Base-by-base conservation (phyloP, 1,140 invertebrate genomes). In the Harpegnathos saltator region DNA sequence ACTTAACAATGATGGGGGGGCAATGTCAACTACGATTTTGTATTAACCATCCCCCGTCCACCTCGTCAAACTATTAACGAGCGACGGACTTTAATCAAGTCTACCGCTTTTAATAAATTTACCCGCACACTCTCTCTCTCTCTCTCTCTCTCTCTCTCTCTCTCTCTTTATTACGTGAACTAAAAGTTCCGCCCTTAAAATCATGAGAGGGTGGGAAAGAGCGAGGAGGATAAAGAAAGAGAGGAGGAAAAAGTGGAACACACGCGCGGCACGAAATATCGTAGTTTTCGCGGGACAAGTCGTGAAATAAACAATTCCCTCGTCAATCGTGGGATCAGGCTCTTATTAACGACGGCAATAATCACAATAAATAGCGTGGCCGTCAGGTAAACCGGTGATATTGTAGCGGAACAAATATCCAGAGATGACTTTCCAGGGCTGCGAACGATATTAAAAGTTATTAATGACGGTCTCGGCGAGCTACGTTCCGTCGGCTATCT, bases 361-460 rank as follows among this genome's bases (percentile, higher is more conserved):
- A 80, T 58, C 22, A 29, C 56, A 48, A 71, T 80, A 58, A 80
- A 80, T 71, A 69, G n/a, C 54, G 54, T 52, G 68, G 50, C n/a
- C 48, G 11, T 11, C 26, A 50, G 54, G 5, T 78, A 78, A 73
- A 52, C 52, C 22, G 11, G 52, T 48, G 15, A 68, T 77, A 82
- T 85, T 68, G 59, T 44, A 52, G 59, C 29, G 38, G 68, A 61
- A 54, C 61, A 72, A 84, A 78, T 77, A 83, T 86, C 83, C 77
- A 66, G 59, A 63, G 85, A 77, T 62, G 71, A 73, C 59, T 88
- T 82, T 87, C 48, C 75, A 19, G 59, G 24, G 33, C 54, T 56
- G 73, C 15, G 44, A 56, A 61, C 75, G 86, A 87, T 88, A 87
- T 52, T 84, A 63, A 56, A 59, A 61, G 77, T 82, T 88, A 88